Evolutionary conservation across 2,797 vertebrate genomes (phyloP), one percentile per base, ranked within the genome.

Genomic region (Sebastes hopkinsi): DNA sequence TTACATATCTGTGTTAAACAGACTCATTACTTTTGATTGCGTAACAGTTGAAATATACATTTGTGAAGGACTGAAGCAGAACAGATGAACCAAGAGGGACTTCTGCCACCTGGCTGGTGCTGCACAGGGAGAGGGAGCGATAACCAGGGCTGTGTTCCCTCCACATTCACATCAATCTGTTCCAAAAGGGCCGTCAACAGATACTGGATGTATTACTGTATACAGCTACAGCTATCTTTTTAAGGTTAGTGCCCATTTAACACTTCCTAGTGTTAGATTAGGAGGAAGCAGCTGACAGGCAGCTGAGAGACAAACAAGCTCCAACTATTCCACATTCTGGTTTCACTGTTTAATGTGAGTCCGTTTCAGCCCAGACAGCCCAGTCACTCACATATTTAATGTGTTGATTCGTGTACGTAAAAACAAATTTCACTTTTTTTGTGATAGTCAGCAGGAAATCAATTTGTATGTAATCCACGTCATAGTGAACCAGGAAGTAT

Each of bases 81-180:
- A 59, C 38, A 78, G 29, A 81, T 46, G 52, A 67, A 59, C 7
- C 1, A 55, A 69, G 67, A 65, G 54, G 66, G 62, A 69, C 46
- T 68, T 81, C 42, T 72, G 58, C 30, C 76, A 52, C 34, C 23
- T 67, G 46, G 56, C 61, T 36, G 4, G 6, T 29, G 14, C 72
- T 50, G 72, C 18, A 61, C 30, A 67, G 27, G 12, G 12, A 23
- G 54, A 38, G 12, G 54, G 38, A 54, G 32, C 18, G 32, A 55
- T 46, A 55, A 71, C 30, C 38, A 36, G 60, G 38, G 7, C 61
- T 65, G 36, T 32, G 46, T 30, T 80, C 6, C 1, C 14, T 60
- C 67, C 54, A 67, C 46, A 38, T 52, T 56, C 56, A 79, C n/a
- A 29, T 77, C 36, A 72, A 65, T 84, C 58, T 30, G 55, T 36